Conservation (phyloP, 1,140 invertebrate genomes). For the Drosophila arizonae region DNA sequence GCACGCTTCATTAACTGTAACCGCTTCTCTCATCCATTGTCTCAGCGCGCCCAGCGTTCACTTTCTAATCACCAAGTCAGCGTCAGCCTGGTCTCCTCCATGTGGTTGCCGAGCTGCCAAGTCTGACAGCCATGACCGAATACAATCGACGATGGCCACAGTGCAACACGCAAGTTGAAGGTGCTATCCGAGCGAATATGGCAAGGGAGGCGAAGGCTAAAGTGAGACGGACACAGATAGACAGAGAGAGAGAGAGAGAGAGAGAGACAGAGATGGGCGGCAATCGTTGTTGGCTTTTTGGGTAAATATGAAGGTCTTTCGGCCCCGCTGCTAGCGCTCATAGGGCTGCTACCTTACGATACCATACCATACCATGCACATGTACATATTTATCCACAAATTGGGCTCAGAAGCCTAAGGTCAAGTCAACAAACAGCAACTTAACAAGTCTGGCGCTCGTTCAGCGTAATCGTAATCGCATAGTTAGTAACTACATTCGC, state of each 20-base stretch:
- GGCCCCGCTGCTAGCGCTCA: slow-evolving; percentile 4
- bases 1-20: slow-evolving; percentile 47
- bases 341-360: slow-evolving; percentile 24
- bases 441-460: slow-evolving; percentile 30
- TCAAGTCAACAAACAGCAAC: slow-evolving; percentile 56
- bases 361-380: slow-evolving; percentile 6
- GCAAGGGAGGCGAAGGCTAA: slow-evolving; percentile 2
- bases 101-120: slow-evolving; percentile 56
- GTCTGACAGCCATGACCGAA: slow-evolving; percentile 70
- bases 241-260: not conserved
- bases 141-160: slow-evolving; percentile 61
- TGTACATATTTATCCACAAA: slow-evolving; percentile 62
- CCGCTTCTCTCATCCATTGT: slow-evolving; percentile 52
- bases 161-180: slow-evolving; percentile 69
- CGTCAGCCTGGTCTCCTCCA: slow-evolving; percentile 7
- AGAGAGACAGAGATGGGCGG: slow-evolving; percentile 13
- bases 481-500: slow-evolving; percentile 75
- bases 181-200: slow-evolving; percentile 41
- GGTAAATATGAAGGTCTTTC: slow-evolving; percentile 66
- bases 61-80: slow-evolving; percentile 68
- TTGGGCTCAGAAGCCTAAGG: slow-evolving; percentile 77
- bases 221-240: not conserved
- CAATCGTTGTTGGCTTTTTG: slow-evolving; percentile 65
- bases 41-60: slow-evolving; percentile 58
- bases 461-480: slow-evolving; percentile 66